Conservation (phyloP, 2,113 vertebrate genomes). For the Seriola quinqueradiata region DNA sequence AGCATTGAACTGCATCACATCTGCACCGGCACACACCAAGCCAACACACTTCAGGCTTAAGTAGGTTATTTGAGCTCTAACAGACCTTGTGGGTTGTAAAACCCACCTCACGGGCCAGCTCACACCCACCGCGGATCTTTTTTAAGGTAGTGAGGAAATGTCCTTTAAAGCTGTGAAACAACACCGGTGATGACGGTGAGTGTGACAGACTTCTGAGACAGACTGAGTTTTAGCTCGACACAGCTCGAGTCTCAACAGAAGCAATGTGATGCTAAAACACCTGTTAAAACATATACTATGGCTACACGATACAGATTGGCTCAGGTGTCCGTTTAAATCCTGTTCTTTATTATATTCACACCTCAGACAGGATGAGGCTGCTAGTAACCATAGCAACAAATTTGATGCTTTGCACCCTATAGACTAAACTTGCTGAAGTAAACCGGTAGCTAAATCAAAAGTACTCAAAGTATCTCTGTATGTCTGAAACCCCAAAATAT, state of each 20-base stretch:
- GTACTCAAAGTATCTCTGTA: not conserved
- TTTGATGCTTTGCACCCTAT: not conserved
- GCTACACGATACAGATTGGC: not conserved
- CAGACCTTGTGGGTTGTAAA: constrained; percentile 23
- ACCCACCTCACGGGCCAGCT: not conserved
- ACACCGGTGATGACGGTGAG: not conserved
- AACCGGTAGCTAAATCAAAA: not conserved
- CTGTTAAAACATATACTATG: too few species aligned
- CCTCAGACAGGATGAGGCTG: too few species aligned
- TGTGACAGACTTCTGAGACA: not conserved
- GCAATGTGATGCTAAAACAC: too few species aligned
- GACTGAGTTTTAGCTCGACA: not conserved
- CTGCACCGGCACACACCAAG: not conserved
- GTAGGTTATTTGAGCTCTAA: constrained; percentile 23
- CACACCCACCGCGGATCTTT: not conserved
- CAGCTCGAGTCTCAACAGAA: not conserved
- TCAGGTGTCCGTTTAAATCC: too few species aligned
- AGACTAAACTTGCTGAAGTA: not conserved
- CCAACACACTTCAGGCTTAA: not conserved
- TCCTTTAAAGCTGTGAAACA: not conserved
- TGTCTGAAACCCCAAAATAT: too few species aligned
- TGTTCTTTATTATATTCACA: too few species aligned
- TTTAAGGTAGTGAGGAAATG: constrained; percentile 12
- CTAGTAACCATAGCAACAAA: too few species aligned
- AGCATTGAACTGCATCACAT: constrained; percentile 17